Percentiles rank a stretch among this genome's conserved stretches.
These are phyloP conservation scores for Synanthedon formicaeformis DNA, from an alignment of 2,888 invertebrate species.

Conservation along the genomic window DNA sequence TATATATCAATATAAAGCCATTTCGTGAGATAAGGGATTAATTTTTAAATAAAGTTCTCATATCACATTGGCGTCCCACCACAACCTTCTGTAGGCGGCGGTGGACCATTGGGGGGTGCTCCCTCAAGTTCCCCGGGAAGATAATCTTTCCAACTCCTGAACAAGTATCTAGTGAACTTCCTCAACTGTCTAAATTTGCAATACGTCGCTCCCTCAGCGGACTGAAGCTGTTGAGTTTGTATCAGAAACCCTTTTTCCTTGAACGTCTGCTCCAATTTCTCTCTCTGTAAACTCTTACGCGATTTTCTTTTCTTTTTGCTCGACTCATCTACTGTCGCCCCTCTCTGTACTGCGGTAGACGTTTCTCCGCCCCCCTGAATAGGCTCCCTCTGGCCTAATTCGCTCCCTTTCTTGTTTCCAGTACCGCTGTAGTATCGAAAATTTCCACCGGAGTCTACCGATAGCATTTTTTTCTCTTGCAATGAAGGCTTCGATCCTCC, in stretches of 20 bases:
- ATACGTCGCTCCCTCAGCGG: conserved; percentile 93
- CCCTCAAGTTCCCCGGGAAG: conserved; percentile 81
- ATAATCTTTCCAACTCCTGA: conserved; percentile 94
- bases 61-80: conserved; percentile 12
- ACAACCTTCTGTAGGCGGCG: conserved; percentile 14
- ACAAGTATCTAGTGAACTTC: conserved; percentile 91
- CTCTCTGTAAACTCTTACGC: conserved; percentile 84
- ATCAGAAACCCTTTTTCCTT: conserved; percentile 93
- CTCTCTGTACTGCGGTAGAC: conserved; percentile 20
- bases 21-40: not conserved
- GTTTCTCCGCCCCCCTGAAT: conserved; percentile 55
- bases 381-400: conserved; percentile 80
- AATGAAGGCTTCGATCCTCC: conserved; percentile 90
- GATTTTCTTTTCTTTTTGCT: conserved; percentile 78
- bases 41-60: conserved; percentile 16
- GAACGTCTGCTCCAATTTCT: conserved; percentile 91
- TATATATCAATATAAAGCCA: too few species aligned
- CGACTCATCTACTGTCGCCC: conserved; percentile 14
- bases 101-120: conserved; percentile 8
- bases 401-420: conserved; percentile 85
- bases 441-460: conserved; percentile 90
- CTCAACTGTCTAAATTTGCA: conserved; percentile 92
- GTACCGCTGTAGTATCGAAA: conserved; percentile 89
- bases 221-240: conserved; percentile 92
- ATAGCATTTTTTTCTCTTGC: conserved; percentile 92